Evolutionary conservation across 92 coral and sea anemone species (phyloP), one percentile per base, ranked within the genome.

Genomic region (Meandrina meandrites): DNA sequence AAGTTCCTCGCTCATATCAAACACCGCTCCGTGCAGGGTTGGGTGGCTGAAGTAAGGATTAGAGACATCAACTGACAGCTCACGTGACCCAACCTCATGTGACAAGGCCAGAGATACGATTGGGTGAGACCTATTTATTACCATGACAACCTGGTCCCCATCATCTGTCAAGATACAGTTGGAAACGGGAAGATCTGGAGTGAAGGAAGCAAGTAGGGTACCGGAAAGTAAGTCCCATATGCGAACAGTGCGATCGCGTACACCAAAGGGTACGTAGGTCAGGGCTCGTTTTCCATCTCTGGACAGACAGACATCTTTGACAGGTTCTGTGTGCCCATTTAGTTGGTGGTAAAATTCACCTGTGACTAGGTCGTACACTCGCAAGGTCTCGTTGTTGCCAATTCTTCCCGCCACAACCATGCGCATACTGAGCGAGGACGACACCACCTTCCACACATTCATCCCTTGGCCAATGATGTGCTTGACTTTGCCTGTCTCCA

Each of bases 71-170:
- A 97, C 99, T 12, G 99, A 97, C 94, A 97, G 89, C 90, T 97
- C 99, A 74, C 97, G 96, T 87, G 98, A 89, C 36, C 93, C 94
- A 78, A 82, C 89, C 85, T 97, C 98, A 47, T 91, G 94, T 36
- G 98, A 94, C 87, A 95, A 91, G 72, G 94, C 90, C 47, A 97
- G 94, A 57, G 98, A 95, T 62, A 96, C 95, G 85, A 97, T 95
- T 79, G 98, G 98, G 28, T 95, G 96, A 60, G 99, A 96, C 79
- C 96, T 97, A 86, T 97, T 92, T 31, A 97, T 95, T 81, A 96
- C 99, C 96, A 97, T 89, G 89, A 90, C 99, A 79, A 97, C 97
- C 87, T 93, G 96, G 62, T 97, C 96, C 2, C 99, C 99, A 75
- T 97, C 98, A 86, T 97, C 99, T 72, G 92, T 93, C 83, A 97